phyloP scores from a whole-genome alignment of 2,797 vertebrate genomes.

The Epinephelus awoara region DNA sequence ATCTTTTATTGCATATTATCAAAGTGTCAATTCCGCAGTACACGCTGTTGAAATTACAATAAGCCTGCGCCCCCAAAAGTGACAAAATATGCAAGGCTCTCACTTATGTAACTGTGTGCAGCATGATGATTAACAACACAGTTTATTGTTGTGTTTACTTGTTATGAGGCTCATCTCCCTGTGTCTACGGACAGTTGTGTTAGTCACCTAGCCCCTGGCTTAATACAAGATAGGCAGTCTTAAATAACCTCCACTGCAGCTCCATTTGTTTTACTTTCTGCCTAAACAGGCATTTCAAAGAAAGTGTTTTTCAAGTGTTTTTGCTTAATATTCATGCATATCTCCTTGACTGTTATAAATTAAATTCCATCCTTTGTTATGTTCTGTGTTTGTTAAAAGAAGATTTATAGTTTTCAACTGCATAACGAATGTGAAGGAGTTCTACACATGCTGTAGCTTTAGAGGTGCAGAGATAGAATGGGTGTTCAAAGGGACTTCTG shows the following conservation, averaged over 20 bases:
- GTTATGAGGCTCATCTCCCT: background rate
- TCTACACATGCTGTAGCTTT: background rate
- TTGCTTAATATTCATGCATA: background rate
- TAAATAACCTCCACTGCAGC: constrained; percentile 17
- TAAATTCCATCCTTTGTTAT: background rate
- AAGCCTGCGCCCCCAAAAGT: background rate
- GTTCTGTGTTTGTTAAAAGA: background rate
- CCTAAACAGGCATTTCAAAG: background rate
- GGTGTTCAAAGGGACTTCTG: background rate
- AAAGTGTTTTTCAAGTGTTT: background rate
- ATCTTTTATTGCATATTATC: background rate
- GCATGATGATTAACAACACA: constrained; percentile 10
- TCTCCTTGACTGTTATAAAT: background rate
- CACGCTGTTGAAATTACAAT: background rate
- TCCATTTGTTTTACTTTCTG: background rate
- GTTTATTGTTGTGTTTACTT: constrained; percentile 29
- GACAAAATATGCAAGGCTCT: background rate
- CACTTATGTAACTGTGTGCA: background rate
- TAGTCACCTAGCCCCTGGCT: constrained; percentile 13
- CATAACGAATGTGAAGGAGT: background rate
- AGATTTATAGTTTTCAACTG: background rate
- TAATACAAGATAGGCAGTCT: background rate
- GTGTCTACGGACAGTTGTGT: background rate
- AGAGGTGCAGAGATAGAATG: background rate
- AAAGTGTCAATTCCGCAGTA: background rate